Base-by-base conservation (phyloP, 2,113 vertebrate genomes). In the Phasianus colchicus region DNA sequence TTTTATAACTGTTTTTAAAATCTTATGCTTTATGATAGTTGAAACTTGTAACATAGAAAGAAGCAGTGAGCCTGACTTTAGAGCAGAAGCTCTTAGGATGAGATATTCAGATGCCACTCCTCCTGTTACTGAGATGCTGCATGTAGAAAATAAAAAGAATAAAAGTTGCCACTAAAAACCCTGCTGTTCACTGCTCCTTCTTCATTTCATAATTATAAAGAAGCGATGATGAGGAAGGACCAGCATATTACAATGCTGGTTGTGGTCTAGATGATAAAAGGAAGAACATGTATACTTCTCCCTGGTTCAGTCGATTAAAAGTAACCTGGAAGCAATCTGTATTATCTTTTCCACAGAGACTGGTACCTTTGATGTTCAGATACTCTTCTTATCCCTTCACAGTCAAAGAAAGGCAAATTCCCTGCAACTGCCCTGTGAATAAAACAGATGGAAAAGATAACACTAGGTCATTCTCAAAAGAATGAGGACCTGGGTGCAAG, bases 11-110 rank as follows among this genome's bases (percentile, higher is more conserved):
- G 66, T 82, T 92, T 50, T 25, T 50, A 50, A 24, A 45, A 63
- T 91, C 43, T 90, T 24, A 24, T 69, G 65, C 32, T 91, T 96
- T 32, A 43, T 75, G 63, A 60, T 36, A 94, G 24, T 11, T 87
- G 71, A 93, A 94, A 97, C 66, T 73, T 89, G 47, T 82, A 96
- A 87, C 32, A 57, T 52, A 92, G 69, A 80, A 95, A 73, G 50
- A 94, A 95, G 48, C 55, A 83, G 92, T 36, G 73, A 95, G 76
- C 78, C 72, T 91, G 63, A 54, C 43, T 96, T 86, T 70, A 58
- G 32, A 85, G 36, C 42, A 80, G 75, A 79, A 92, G 27, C 77
- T 88, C 63, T 83, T 90, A 82, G 40, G 25, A 64, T 71, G 43
- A 95, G 81, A 71, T 92, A 86, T 90, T 95, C 67, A 70, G 47